Conservation (phyloP, 2,113 vertebrate genomes). For the Gavia stellata region DNA sequence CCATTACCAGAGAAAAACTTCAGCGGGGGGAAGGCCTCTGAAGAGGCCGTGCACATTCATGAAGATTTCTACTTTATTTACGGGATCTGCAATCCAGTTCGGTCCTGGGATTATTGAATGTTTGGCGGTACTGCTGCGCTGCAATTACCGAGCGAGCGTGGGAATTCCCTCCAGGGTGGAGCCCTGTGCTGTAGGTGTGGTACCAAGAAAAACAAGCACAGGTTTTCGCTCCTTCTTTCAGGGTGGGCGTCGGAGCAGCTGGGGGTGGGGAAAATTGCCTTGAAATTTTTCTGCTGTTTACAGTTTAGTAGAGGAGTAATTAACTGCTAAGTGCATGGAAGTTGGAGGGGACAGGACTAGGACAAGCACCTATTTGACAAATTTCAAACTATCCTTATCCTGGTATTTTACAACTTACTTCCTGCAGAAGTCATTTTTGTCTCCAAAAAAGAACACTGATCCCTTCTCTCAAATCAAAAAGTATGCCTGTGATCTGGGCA, state of each 20-base stretch:
- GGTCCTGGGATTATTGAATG: neutral
- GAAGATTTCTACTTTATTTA: neutral
- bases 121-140: fast-evolving
- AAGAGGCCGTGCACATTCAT: fast-evolving
- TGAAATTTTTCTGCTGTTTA: neutral
- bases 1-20: neutral
- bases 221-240: neutral
- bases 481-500: neutral
- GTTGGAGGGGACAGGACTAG: neutral
- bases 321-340: neutral
- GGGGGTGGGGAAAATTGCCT: neutral
- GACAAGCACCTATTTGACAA: neutral
- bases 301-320: neutral
- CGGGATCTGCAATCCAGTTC: neutral
- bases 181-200: neutral
- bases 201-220: neutral
- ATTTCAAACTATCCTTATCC: neutral
- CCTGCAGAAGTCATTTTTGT: neutral
- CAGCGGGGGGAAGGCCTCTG: neutral
- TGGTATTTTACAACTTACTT: neutral
- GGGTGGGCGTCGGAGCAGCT: neutral
- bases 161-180: conserved; percentile 51
- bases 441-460: neutral
- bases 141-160: neutral
- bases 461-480: neutral